Percentiles rank a stretch among this genome's conserved stretches.
Conservation (phyloP, 2,797 vertebrate genomes). For the Anguilla marmorata region DNA sequence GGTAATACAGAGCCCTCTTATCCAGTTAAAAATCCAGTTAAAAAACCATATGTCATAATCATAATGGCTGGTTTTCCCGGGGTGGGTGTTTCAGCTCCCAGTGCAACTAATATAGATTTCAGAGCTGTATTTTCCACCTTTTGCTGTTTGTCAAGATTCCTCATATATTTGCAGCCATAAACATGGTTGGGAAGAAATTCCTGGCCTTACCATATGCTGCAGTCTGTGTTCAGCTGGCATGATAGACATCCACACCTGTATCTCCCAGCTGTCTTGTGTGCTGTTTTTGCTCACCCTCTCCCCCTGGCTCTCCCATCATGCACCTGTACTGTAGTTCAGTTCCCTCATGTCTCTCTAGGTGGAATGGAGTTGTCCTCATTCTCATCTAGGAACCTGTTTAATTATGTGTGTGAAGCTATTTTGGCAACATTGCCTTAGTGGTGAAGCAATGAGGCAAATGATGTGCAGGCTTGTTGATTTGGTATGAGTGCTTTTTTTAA, state of each 20-base stretch:
- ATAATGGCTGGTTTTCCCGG: not conserved
- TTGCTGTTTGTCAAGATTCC: not conserved
- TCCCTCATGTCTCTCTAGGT: not conserved
- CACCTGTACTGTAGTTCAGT: not conserved
- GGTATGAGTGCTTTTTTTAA: not conserved
- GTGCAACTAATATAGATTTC: not conserved
- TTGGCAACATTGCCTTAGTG: not conserved
- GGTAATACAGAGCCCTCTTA: not conserved
- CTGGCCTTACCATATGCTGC: slow-evolving; percentile 56
- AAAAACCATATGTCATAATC: not conserved
- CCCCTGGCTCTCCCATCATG: not conserved
- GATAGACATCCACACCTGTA: slow-evolving; percentile 59
- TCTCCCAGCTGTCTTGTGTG: slow-evolving; percentile 58
- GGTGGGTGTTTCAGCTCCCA: not conserved
- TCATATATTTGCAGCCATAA: slow-evolving; percentile 39
- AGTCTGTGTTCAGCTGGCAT: slow-evolving; percentile 57
- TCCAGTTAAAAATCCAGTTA: not conserved
- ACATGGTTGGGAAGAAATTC: slow-evolving; percentile 42
- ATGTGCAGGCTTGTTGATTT: not conserved
- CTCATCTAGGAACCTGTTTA: slow-evolving; percentile 3
- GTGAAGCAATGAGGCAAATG: not conserved
- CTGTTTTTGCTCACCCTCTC: slow-evolving; percentile 27
- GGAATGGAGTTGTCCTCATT: not conserved
- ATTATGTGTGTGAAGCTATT: not conserved
- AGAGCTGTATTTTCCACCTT: not conserved